Percentiles rank a stretch among this genome's conserved stretches.
phyloP scores from a whole-genome alignment of 1,140 invertebrate species.

The Andricus grossulariae region DNA sequence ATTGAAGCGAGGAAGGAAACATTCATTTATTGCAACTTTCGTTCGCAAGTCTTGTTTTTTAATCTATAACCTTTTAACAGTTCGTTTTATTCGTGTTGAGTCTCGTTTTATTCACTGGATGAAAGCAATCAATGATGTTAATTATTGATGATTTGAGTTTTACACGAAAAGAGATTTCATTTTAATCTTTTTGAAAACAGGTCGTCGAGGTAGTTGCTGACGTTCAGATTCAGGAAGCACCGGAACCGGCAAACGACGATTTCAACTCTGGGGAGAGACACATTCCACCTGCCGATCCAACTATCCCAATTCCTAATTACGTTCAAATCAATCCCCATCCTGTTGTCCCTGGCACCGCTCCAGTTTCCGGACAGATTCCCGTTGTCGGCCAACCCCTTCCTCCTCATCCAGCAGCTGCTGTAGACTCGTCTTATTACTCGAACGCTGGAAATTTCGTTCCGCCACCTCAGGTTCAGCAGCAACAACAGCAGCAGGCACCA shows the following conservation, averaged over 20 bases:
- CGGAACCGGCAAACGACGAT: slow-evolving; percentile 64
- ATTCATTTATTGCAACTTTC: no score
- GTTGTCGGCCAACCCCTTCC: slow-evolving; percentile 69
- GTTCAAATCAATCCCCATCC: slow-evolving; percentile 66
- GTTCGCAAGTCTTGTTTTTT: no score
- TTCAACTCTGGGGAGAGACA: slow-evolving; percentile 65
- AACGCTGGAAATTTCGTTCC: slow-evolving; percentile 66
- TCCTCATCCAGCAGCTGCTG: slow-evolving; percentile 59
- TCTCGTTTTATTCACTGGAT: slow-evolving; percentile 32
- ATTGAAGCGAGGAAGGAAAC: no score
- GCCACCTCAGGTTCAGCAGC: slow-evolving; percentile 63
- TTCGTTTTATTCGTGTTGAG: no score
- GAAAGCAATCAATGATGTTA: slow-evolving; percentile 43
- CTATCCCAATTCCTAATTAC: slow-evolving; percentile 67
- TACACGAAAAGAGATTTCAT: no score
- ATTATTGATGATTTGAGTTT: no score
- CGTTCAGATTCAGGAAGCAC: slow-evolving; percentile 49
- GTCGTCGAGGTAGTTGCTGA: slow-evolving; percentile 52
- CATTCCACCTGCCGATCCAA: slow-evolving; percentile 68
- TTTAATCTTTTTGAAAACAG: slow-evolving; percentile 44
- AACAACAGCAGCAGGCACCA: slow-evolving; percentile 55
- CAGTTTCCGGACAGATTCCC: slow-evolving; percentile 66
- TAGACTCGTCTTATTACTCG: slow-evolving; percentile 68
- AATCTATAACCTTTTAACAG: no score
- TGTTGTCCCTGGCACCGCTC: slow-evolving; percentile 66